Evolutionary conservation across 2,888 invertebrate genomes (phyloP), one percentile per base, ranked within the genome.

Genomic region (Lithophane semibrunnea): DNA sequence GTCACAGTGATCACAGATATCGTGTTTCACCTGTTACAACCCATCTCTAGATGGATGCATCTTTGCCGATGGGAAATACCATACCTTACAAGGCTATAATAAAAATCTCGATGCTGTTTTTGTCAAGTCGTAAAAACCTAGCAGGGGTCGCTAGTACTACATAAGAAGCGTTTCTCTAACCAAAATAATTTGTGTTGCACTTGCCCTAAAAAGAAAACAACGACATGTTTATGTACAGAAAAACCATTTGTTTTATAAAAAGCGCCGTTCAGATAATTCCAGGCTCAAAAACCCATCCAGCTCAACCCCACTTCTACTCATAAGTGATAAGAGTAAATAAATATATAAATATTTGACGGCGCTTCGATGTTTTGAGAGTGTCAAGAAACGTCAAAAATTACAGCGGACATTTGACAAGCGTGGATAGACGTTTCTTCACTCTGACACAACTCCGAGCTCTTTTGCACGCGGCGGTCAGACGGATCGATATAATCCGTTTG

Each of bases 261-360:
- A 52, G 61, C 29, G 44, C 49, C 65, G 13, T 80, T 63, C 66
- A 58, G 16, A 83, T 72, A 77, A 86, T 71, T 73, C 52, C 21
- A 64, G 78, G 83, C 86, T 86, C 68, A 82, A 67, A 86, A 86
- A 29, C 71, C 49, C 71, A 83, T 82, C 78, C 52, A 52, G 65
- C 37, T 60, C 21, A 54, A 54, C 49, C 80, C 56, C 64, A 79
- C 80, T 80, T 74, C 73, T 29, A 29, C 29, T 29, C 29, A 37
- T 37, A 37, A 37, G 37, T 37, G 37, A 5, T 37, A 37, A 37
- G 37, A 37, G 37, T 37, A 37, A 37, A 37, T 37, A 37, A 37
- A 37, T 37, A 37, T 37, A 37, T 37, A 37, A 37, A 37, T 37
- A 64, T n/a, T n/a, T n/a, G n/a, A n/a, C n/a, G n/a, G n/a, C n/a